Percentiles rank a stretch among this genome's conserved stretches.
These are phyloP conservation scores for Diorhabda sublineata DNA, from an alignment of 1,140 invertebrate species.

Conservation along the genomic window DNA sequence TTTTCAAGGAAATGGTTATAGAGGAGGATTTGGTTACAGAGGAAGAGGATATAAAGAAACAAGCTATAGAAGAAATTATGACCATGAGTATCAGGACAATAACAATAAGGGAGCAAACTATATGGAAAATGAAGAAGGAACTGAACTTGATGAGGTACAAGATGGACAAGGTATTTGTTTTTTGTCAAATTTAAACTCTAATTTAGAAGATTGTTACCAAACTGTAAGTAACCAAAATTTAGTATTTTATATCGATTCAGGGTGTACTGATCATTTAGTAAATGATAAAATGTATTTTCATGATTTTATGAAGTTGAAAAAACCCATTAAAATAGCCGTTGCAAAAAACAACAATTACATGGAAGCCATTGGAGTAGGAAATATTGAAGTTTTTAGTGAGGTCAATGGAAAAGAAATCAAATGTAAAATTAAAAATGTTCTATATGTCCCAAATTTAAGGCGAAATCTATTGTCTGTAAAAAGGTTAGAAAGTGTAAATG, in stretches of 20 bases:
- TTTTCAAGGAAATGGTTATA: too few species aligned
- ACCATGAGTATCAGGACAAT: neutral
- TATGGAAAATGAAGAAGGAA: neutral
- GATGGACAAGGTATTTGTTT: constrained; percentile 10
- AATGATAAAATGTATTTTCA: neutral
- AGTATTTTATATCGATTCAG: neutral
- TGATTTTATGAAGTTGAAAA: neutral
- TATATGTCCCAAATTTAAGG: neutral
- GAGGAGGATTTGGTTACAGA: neutral
- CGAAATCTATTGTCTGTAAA: neutral
- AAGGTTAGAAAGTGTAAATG: neutral
- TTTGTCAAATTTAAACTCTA: neutral
- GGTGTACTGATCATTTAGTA: neutral
- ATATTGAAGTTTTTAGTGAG: neutral
- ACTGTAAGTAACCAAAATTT: neutral
- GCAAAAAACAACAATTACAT: constrained; percentile 5
- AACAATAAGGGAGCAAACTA: neutral
- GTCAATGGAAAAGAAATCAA: neutral
- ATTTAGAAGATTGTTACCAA: neutral
- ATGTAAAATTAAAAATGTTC: neutral
- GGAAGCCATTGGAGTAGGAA: constrained; percentile 10
- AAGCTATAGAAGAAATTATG: too few species aligned
- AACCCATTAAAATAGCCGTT: neutral
- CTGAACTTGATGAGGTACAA: neutral
- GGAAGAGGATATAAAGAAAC: neutral